A percentile compares a stretch with the other conserved stretches of the same genome.
Conservation (phyloP, 1,140 invertebrate genomes). For the Hycleus phaleratus region DNA sequence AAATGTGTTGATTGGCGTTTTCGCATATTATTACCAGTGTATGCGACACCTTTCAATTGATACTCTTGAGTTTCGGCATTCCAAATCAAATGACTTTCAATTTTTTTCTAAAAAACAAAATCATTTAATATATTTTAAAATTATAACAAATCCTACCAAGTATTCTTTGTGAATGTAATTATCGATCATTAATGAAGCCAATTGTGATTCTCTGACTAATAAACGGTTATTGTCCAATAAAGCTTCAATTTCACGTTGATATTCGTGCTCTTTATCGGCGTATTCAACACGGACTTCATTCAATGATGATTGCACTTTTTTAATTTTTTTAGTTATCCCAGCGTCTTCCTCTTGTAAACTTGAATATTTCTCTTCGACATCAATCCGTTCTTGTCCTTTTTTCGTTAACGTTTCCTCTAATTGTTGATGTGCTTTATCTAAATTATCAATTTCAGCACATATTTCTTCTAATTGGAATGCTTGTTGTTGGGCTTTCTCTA, state of each 20-base stretch:
- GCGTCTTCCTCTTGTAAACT: conserved; percentile 88
- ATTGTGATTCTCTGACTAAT: conserved; percentile 80
- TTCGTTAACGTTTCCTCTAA: conserved; percentile 73
- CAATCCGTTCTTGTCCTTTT: conserved; percentile 87
- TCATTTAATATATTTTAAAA: background rate
- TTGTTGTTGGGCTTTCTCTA: conserved; percentile 97
- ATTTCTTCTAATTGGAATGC: conserved; percentile 77
- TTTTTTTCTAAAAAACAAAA: conserved; percentile 59
- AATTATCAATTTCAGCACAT: conserved; percentile 79
- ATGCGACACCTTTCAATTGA: conserved; percentile 96
- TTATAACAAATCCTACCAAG: conserved; percentile 36
- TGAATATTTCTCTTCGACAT: conserved; percentile 95
- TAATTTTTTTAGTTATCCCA: conserved; percentile 88
- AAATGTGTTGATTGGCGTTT: conserved; percentile 44
- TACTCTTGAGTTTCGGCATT: conserved; percentile 98
- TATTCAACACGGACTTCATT: conserved; percentile 80
- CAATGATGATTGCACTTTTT: conserved; percentile 75
- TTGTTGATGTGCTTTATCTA: conserved; percentile 74
- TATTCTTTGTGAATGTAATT: conserved; percentile 90
- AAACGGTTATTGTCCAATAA: conserved; percentile 87
- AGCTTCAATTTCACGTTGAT: conserved; percentile 94
- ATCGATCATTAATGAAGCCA: conserved; percentile 79
- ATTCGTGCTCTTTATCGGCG: conserved; percentile 84
- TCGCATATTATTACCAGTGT: conserved; percentile 98
- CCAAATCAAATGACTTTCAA: conserved; percentile 90